Conservation (phyloP, 2,888 invertebrate genomes). For the Acanthosepion pharaonis region DNA sequence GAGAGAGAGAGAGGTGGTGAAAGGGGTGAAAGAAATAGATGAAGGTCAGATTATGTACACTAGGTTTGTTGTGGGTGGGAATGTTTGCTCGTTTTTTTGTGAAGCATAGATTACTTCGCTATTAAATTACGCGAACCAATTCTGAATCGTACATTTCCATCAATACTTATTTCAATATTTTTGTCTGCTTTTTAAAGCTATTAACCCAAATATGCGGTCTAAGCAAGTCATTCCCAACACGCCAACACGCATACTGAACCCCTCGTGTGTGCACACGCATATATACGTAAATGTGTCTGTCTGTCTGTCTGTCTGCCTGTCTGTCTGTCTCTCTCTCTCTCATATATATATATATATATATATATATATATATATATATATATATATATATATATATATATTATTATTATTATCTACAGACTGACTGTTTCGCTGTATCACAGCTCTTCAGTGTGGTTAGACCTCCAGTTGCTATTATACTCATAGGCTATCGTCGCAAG, state of each 20-base stretch:
- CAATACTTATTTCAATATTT: background rate
- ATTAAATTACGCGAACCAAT: background rate
- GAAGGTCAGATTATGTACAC: too few species aligned
- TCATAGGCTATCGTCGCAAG: too few species aligned
- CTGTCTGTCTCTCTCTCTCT: background rate
- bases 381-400: background rate
- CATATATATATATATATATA: background rate
- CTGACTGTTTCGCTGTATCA: too few species aligned
- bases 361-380: background rate
- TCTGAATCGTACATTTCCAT: background rate
- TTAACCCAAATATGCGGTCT: background rate
- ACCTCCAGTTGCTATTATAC: too few species aligned
- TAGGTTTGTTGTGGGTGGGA: background rate
- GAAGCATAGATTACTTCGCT: background rate
- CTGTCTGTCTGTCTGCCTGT: background rate
- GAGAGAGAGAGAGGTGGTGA: too few species aligned
- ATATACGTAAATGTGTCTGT: background rate
- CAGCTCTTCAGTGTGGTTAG: background rate
- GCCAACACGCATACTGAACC: background rate
- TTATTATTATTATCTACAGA: too few species aligned
- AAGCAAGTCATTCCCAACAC: fast-evolving
- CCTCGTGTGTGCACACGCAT: background rate
- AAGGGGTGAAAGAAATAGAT: too few species aligned
- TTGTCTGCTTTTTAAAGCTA: background rate
- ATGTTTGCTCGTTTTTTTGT: background rate